phyloP scores from a whole-genome alignment of 2,888 invertebrate genomes.

The Caenorhabditis sp. region DNA sequence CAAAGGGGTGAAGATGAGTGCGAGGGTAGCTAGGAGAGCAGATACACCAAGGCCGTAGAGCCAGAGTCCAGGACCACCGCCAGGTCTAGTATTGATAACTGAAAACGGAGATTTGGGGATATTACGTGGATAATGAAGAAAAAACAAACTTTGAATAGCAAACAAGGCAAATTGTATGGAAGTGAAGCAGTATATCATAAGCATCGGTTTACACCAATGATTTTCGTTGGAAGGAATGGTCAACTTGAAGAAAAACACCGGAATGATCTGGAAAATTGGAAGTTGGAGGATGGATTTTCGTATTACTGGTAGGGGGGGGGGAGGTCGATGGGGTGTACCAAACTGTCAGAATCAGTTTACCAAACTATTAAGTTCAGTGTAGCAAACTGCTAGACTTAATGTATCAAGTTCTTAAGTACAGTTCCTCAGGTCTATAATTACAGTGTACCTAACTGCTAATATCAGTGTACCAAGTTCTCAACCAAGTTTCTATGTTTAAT shows the following conservation, averaged over 20 bases:
- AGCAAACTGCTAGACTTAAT: too few relatives aligned
- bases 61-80: conserved; percentile 49
- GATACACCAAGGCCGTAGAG: conserved; percentile 54
- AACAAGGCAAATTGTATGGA: conserved; percentile 71
- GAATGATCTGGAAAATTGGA: conserved; percentile 74
- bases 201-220: conserved; percentile 76
- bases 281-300: too few relatives aligned
- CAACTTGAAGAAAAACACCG: conserved; percentile 75
- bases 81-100: conserved; percentile 3
- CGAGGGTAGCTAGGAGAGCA: conserved; percentile 42
- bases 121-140: too few relatives aligned
- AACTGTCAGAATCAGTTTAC: too few relatives aligned
- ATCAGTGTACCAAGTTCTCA: too few relatives aligned
- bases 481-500: too few relatives aligned
- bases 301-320: too few relatives aligned
- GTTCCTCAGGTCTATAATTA: too few relatives aligned
- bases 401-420: too few relatives aligned
- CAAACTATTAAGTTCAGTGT: too few relatives aligned
- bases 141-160: conserved; percentile 21
- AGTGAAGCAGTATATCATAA: conserved; percentile 75
- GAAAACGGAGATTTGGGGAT: conserved; percentile 3
- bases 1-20: conserved; percentile 47
- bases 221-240: conserved; percentile 76
- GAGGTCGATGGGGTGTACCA: too few relatives aligned
- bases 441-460: too few relatives aligned